Base-by-base conservation (phyloP, 2,797 vertebrate species). In the Oophaga sylvatica region DNA sequence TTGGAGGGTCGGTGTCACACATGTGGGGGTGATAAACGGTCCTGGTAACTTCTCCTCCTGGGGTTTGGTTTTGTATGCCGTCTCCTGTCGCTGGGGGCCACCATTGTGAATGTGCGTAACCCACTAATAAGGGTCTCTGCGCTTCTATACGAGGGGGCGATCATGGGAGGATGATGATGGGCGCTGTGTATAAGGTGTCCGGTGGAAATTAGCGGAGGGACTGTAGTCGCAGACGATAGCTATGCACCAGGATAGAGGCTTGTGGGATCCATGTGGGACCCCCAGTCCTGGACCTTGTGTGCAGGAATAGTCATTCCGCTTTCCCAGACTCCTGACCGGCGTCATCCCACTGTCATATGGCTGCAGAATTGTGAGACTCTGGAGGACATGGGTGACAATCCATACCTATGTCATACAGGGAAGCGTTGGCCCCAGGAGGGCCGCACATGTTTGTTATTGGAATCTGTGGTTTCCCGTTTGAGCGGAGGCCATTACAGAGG, bases 171-270 rank as follows among this genome's bases (percentile, higher is more conserved):
- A 35, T 71, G 9, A 73, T 19, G 35, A 45, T 73, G 70, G 35
- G 70, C 20, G 71, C 41, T 45, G 63, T 67, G 80, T 53, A 56
- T 82, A 82, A 82, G 20, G 45, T 12, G 75, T 77, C 62, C n/a
- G 80, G 35, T 17, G 45, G 63, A 65, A 79, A 62, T 81, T 22
- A 81, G 59, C 20, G 13, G 60, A 17, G 70, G 41, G 26, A 29
- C 26, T 26, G 26, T 67, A 12, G 62, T 65, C 62, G 8, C 62
- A 65, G 62, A n/a, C 22, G 9, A 3, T 10, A 0, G 62, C 62
- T 65, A n/a, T 26, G 62, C 22, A 65, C 5, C 20, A 26, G 35
- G 35, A 41, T 3, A 41, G 35, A 35, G 48, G 11, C 48, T 53
- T 67, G 63, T 26, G 63, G 63, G 63, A 9, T 48, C 45, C 45